Evolutionary conservation across 2,113 vertebrate species (phyloP).

Genomic region (Seriola quinqueradiata): DNA sequence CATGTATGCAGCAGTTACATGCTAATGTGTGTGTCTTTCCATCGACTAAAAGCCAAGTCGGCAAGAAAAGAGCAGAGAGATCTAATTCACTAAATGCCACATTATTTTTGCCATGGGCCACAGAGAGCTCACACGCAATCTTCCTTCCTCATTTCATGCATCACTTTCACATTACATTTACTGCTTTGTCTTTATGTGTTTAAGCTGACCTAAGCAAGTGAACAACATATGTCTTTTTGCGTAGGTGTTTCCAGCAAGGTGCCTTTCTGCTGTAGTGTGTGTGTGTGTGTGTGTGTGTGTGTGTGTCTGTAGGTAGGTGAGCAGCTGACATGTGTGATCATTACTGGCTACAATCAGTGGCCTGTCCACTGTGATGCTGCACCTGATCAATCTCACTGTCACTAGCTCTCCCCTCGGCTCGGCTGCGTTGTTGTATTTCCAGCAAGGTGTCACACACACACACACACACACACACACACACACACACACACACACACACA

Average conservation of each 20-base stretch:
- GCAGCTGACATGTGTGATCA: conserved; percentile 38
- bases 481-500: background rate
- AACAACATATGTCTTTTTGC: background rate
- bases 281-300: background rate
- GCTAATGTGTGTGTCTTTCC: too few relatives aligned
- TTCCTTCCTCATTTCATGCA: background rate
- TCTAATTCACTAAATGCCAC: too few relatives aligned
- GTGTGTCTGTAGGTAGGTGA: background rate
- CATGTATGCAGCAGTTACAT: too few relatives aligned
- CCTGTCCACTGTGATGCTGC: conserved; percentile 47
- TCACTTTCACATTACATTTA: background rate
- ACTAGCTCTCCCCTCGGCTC: background rate
- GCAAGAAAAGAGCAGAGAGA: too few relatives aligned
- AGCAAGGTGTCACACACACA: conserved; percentile 9
- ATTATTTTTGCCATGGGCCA: background rate
- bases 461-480: background rate
- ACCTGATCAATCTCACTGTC: conserved; percentile 59
- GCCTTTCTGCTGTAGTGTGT: background rate
- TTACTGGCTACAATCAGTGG: conserved; percentile 56
- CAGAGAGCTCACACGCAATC: background rate
- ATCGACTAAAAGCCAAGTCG: too few relatives aligned
- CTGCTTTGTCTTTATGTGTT: background rate
- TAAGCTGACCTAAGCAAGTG: background rate
- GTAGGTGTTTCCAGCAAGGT: conserved; percentile 7
- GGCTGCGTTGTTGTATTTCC: background rate